Evolutionary conservation across 2,113 vertebrate genomes (phyloP), one percentile per base, ranked within the genome.

Genomic region (Acanthochromis polyacanthus): DNA sequence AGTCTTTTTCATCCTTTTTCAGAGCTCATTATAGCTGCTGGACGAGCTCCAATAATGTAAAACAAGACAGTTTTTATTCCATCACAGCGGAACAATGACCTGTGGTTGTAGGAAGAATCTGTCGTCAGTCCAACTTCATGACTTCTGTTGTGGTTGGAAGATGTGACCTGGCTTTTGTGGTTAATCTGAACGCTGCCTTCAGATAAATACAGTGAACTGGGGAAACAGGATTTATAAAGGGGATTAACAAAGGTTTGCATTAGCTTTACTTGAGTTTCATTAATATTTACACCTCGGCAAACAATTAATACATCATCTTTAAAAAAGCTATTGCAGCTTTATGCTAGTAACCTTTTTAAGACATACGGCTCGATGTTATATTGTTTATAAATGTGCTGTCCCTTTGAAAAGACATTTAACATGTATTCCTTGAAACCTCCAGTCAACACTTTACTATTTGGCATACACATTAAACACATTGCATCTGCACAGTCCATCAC

Each of bases 61-160:
- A 79, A 60, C 75, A 20, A 40, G 53, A 58, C 38, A 10, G 72
- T 86, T 81, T 62, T 32, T 2, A 60, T 59, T 74, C 19, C 52
- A 17, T 56, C 40, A 3, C 58, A 75, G 75, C 53, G 36, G 63
- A 78, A 70, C 71, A 71, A 74, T 82, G 69, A 22, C 23, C 32
- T 9, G 10, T 22, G 20, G 45, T 50, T 80, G 40, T 53, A 16
- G 46, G 51, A 77, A 71, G 38, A 68, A 51, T 25, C 51, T 3
- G 1, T 55, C 11, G 25, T 68, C 59, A 64, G 15, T 75, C 52
- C 62, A 60, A 53, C 55, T 22, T 52, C 71, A 36, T 46, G 43
- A 74, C 38, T 28, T 57, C 36, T 70, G 72, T 70, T 30, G 4
- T 69, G 59, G 71, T 73, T 63, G 77, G 80, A 90, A 87, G 88